Conservation (phyloP, 2,888 invertebrate genomes). For the Prostheceraeus crozeri region DNA sequence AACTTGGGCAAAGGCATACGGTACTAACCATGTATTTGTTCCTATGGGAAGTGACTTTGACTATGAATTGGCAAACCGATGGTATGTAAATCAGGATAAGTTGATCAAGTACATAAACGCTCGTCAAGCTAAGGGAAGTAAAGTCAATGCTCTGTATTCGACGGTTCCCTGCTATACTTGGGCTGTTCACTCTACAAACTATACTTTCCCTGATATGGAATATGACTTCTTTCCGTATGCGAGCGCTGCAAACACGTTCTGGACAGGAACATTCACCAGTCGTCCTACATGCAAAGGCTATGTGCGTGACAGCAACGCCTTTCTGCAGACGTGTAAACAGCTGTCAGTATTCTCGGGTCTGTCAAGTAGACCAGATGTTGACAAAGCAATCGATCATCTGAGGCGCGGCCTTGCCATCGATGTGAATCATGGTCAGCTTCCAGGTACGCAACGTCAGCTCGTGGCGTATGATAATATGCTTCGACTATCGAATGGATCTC, state of each 20-base stretch:
- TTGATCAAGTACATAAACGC: slow-evolving; percentile 68
- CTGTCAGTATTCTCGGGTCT: slow-evolving; percentile 25
- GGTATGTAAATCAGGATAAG: slow-evolving; percentile 76
- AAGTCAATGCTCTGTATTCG: slow-evolving; percentile 65
- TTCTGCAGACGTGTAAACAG: slow-evolving; percentile 53
- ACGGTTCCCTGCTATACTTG: slow-evolving; percentile 61
- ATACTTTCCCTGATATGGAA: slow-evolving; percentile 62
- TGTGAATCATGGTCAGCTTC: slow-evolving; percentile 25
- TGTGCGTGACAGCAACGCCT: slow-evolving; percentile 54
- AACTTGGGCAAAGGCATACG: slow-evolving; percentile 58
- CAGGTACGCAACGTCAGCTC: slow-evolving; percentile 63
- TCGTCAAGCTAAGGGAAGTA: slow-evolving; percentile 48
- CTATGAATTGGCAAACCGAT: slow-evolving; percentile 71
- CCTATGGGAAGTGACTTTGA: slow-evolving; percentile 89
- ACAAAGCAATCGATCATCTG: slow-evolving; percentile 16
- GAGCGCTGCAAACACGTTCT: slow-evolving; percentile 73
- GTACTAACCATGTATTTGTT: slow-evolving; percentile 67
- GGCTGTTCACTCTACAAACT: slow-evolving; percentile 61
- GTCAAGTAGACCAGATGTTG: not conserved
- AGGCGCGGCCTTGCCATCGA: slow-evolving; percentile 15
- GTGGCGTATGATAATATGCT: slow-evolving; percentile 79
- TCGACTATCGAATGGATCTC: slow-evolving; percentile 66
- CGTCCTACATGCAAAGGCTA: slow-evolving; percentile 58
- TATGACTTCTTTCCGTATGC: slow-evolving; percentile 61
- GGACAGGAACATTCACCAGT: slow-evolving; percentile 72